These are phyloP conservation scores for Netelia virgata DNA, from an alignment of 2,888 invertebrate species.

Conservation along the genomic window DNA sequence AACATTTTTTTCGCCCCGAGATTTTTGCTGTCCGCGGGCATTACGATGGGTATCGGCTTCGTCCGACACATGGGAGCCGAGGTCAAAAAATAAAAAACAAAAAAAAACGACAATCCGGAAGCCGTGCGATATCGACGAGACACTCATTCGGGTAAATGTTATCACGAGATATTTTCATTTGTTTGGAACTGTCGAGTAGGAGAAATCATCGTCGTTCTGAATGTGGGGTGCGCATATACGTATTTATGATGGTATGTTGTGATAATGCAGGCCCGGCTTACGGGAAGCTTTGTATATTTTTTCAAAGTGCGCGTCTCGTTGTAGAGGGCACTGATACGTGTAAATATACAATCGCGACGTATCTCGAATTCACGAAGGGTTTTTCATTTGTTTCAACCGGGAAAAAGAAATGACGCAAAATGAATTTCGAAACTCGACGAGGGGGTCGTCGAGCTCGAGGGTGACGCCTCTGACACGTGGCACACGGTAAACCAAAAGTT, in stretches of 20 bases:
- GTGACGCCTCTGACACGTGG: slow-evolving; percentile 24
- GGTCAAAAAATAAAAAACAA: too few relatives aligned
- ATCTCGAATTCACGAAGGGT: neutral
- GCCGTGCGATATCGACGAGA: slow-evolving; percentile 2
- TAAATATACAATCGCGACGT: neutral
- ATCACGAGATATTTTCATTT: slow-evolving; percentile 29
- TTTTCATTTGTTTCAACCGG: neutral
- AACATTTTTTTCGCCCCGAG: neutral
- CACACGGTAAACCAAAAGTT: slow-evolving; percentile 52
- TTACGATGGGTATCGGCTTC: too few relatives aligned
- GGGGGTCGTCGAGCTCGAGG: neutral
- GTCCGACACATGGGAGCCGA: too few relatives aligned
- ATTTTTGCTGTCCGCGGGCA: too few relatives aligned
- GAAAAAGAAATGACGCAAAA: neutral
- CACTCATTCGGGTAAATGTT: slow-evolving; percentile 20
- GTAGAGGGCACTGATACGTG: neutral
- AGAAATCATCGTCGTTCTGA: neutral
- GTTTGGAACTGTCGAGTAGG: slow-evolving; percentile 3
- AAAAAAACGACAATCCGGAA: slow-evolving; percentile 11
- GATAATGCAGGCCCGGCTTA: neutral
- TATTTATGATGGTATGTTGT: neutral
- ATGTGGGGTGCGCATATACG: neutral
- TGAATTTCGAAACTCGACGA: neutral
- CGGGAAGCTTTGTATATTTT: slow-evolving; percentile 34
- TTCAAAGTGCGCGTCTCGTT: neutral